Evolutionary conservation across 2,888 invertebrate genomes (phyloP), one percentile per base, ranked within the genome.

Genomic region (Embidobia sp.): DNA sequence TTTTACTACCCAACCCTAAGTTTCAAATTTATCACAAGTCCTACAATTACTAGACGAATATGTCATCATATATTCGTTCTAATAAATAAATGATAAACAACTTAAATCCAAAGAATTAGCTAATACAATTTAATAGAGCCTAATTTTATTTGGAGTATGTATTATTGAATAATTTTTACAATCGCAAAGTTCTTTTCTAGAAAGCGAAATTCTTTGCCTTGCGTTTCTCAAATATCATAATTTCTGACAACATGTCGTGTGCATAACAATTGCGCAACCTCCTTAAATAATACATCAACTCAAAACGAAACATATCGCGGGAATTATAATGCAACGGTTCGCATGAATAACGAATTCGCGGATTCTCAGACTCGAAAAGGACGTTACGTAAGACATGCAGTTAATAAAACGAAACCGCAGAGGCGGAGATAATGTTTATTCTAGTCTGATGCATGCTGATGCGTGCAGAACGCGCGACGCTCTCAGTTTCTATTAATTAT

Each of bases 371-470:
- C 18, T 16, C 18, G 16, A 31, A 27, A 22, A 33, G 27, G 10
- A 15, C 27, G 46, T 67, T 44, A 37, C 22, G 27, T 46, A 67
- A 67, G 66, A 55, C 42, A 22, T 46, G n/a, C n/a, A 22, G 67
- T 67, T 57, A 57, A 57, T 57, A 40, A 27, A 57, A 55, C 33
- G 40, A 46, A 48, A 40, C 67, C 8, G 10, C 26, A 15, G n/a
- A 40, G 51, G 13, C 61, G 64, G 70, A 77, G 77, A 73, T 77
- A 72, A 72, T 80, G 78, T 79, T 83, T 81, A 81, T 80, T 80
- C 76, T 78, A 63, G 61, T 66, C 70, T 66, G 77, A 82, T 81
- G 78, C 55, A 79, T 73, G 79, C 77, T 83, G 81, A 83, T 81
- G 61, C 72, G 82, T 79, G 79, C 80, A 53, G 51, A 35, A 26